Base-by-base conservation (phyloP, 2,113 vertebrate genomes). In the Podilymbus podiceps region DNA sequence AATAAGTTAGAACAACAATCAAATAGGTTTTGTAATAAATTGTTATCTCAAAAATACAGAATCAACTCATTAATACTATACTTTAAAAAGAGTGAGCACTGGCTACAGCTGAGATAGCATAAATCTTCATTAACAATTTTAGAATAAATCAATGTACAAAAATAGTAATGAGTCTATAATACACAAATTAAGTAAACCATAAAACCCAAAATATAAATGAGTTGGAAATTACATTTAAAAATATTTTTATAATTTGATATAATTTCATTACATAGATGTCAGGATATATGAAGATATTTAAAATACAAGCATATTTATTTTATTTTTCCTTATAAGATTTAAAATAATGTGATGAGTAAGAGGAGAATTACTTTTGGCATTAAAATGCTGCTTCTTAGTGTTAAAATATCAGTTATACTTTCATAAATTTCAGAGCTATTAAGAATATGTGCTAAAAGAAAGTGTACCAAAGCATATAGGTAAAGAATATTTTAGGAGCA, bases 91-190 rank as follows among this genome's bases (percentile, higher is more conserved):
- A 52, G 3, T 22, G 6, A 46, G 1, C 15, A 50, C 8, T 12
- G 3, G 11, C 1, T 66, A 49, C 3, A 69, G 9, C 6, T 58
- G 16, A 5, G 2, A 5, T 9, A 76, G 4, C 7, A 28, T 31
- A 55, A 40, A 15, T 35, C 71, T 69, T 69, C 8, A 52, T 23
- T 22, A 62, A 68, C 75, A 44, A 5, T 18, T 85, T 88, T 86
- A 38, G 13, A 69, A 93, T 5, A 74, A 71, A 78, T 35, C 12
- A 40, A 15, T 59, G 8, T 40, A 72, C 16, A 79, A 58, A 90
- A 89, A 31, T 17, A 0, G 13, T 12, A 71, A 4, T 68, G 4
- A 72, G 12, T 38, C 17, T 64, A 50, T 46, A 42, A 83, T 59
- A 8, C 6, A 28, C 6, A 59, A 63, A 63, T 40, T 60, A 60